Base-by-base conservation (phyloP, 2,888 invertebrate genomes). In the Azorinus chamasolen region DNA sequence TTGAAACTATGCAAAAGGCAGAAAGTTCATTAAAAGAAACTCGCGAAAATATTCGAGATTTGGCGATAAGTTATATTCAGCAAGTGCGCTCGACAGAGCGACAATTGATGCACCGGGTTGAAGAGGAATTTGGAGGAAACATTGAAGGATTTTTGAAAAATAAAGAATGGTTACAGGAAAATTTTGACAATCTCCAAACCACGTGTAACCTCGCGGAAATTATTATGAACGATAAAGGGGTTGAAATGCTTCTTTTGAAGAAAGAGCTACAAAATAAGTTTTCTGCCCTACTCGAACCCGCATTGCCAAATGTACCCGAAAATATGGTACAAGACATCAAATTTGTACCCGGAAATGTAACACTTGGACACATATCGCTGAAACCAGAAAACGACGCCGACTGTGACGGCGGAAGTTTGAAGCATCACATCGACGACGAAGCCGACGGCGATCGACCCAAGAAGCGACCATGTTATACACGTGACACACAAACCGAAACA, bases 191-290 rank as follows among this genome's bases (percentile, higher is more conserved):
- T 43, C 77, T 93, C 25, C 86, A 91, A 72, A 90, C 84, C 53
- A 90, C 91, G 1, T 89, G 89, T 68, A 88, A 89, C 64, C 68
- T 91, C 32, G 90, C 92, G 1, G 91, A 91, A 61, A 88, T 92
- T 32, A 89, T 92, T 27, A 83, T 92, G 81, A 89, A 90, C 63
- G 91, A 91, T 64, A 88, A 88, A 65, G 89, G 90, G 16, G 88
- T 93, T 18, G 93, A 93, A 79, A 88, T 93, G 79, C 80, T 93
- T 37, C 84, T 93, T 4, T 71, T 93, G 12, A 91, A 92, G 79
- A 90, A 90, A 55, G 90, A 92, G 68, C 86, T 93, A 22, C 87
- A 92, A 75, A 86, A 86, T 25, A 92, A 92, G 68, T 84, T 93
- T 58, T 84, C 84, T 22, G 76, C 85, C 4, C 77, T 93, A 10